phyloP scores from a whole-genome alignment of 2,888 invertebrate species.

The Sycophila texana region DNA sequence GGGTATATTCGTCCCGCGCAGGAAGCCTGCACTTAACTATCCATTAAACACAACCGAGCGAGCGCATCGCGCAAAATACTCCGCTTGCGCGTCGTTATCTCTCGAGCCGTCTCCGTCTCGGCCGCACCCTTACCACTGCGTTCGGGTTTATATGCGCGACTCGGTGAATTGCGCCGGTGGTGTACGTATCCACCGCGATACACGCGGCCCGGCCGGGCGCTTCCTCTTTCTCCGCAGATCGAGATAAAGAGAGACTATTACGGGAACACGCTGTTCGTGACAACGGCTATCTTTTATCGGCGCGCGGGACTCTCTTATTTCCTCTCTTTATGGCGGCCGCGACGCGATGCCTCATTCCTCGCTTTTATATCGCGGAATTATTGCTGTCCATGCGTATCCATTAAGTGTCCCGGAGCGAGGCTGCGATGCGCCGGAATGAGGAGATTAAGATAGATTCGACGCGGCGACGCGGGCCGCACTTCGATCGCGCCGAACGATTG shows the following conservation, averaged over 20 bases:
- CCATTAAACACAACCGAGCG: conserved; percentile 69
- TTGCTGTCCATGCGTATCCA: conserved; percentile 30
- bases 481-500: conserved; percentile 12
- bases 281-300: conserved; percentile 49
- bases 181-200: background rate
- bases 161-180: background rate
- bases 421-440: background rate
- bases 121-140: background rate
- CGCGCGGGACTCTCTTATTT: conserved; percentile 26
- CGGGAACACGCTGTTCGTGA: conserved; percentile 47
- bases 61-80: conserved; percentile 56
- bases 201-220: background rate
- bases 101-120: background rate
- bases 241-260: conserved; percentile 46
- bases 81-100: conserved; percentile 32
- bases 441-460: conserved; percentile 31
- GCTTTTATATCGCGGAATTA: conserved; percentile 17
- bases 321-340: conserved; percentile 2
- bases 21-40: conserved; percentile 72
- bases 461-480: background rate
- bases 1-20: conserved; percentile 69
- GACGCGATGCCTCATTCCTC: conserved; percentile 20
- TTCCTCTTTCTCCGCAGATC: conserved; percentile 20
- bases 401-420: conserved; percentile 10
- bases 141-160: background rate